A percentile compares a stretch with the other conserved stretches of the same genome.
Evolutionary conservation across 2,888 invertebrate species (phyloP).

Genomic region (Gymnosoma rotundatum): DNA sequence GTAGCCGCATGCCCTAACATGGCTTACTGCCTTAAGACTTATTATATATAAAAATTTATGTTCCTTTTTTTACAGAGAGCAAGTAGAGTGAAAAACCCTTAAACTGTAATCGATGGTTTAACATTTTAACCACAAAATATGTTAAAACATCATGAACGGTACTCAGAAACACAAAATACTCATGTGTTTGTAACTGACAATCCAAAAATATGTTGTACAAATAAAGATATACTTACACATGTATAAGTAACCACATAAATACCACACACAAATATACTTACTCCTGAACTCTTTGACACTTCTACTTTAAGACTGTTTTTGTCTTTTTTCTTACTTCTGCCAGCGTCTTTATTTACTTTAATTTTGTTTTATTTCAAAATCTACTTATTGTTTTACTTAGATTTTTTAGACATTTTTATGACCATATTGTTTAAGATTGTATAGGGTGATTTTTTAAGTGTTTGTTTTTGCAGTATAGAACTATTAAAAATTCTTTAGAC

Average conservation of each 20-base stretch:
- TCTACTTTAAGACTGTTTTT: not conserved
- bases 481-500: too few species aligned
- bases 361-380: conserved; percentile 33
- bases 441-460: not conserved
- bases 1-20: conserved; percentile 45
- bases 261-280: not conserved
- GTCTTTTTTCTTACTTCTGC: not conserved
- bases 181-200: not conserved
- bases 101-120: conserved; percentile 54
- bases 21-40: conserved; percentile 45
- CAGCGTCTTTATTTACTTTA: conserved; percentile 33
- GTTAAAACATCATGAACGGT: conserved; percentile 57
- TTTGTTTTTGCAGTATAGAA: too few species aligned
- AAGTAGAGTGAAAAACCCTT: conserved; percentile 16
- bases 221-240: not conserved
- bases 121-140: conserved; percentile 68
- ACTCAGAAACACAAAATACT: conserved; percentile 1
- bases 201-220: not conserved
- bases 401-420: conserved; percentile 54
- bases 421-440: conserved; percentile 22
- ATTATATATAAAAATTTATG: conserved; percentile 56
- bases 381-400: conserved; percentile 44
- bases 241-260: conserved; percentile 23
- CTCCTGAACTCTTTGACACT: conserved; percentile 27
- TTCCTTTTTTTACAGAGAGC: conserved; percentile 9